phyloP scores from a whole-genome alignment of 2,888 invertebrate species.

The Ennomos quercinarius region DNA sequence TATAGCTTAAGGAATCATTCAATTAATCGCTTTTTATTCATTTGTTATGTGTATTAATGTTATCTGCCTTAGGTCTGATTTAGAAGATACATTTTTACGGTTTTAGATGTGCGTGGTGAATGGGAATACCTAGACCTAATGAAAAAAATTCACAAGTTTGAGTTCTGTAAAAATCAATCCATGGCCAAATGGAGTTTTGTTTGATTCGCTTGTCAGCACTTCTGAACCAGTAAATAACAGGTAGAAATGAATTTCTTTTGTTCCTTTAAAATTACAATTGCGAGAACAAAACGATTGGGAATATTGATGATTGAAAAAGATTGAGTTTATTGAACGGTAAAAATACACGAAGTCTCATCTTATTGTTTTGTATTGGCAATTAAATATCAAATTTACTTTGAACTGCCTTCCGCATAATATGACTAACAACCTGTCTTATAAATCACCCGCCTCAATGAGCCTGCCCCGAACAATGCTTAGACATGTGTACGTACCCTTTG shows the following conservation, averaged over 20 bases:
- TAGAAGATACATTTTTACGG: too few relatives aligned
- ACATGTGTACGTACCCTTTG: conserved; percentile 22
- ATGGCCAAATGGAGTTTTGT: conserved; percentile 46
- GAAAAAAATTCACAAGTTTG: neutral
- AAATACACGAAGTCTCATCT: neutral
- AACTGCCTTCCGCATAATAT: conserved; percentile 18
- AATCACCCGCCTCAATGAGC: conserved; percentile 19
- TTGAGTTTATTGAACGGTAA: neutral
- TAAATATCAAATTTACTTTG: conserved; percentile 1
- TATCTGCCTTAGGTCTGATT: too few relatives aligned
- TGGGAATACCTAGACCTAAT: too few relatives aligned
- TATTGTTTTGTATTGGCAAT: conserved; percentile 1
- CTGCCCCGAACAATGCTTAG: conserved; percentile 22
- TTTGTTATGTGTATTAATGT: too few relatives aligned
- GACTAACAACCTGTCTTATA: conserved; percentile 20
- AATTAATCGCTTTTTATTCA: too few relatives aligned
- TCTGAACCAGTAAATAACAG: conserved; percentile 51
- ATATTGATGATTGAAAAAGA: conserved; percentile 7
- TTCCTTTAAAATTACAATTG: conserved; percentile 25
- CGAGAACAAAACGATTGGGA: conserved; percentile 8
- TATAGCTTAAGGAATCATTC: too few relatives aligned
- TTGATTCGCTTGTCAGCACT: conserved; percentile 59
- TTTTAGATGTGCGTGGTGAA: too few relatives aligned
- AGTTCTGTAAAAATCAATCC: conserved; percentile 6
- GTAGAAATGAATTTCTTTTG: conserved; percentile 26